Evolutionary conservation across 2,113 vertebrate genomes (phyloP).

Genomic region (Megalops atlanticus): DNA sequence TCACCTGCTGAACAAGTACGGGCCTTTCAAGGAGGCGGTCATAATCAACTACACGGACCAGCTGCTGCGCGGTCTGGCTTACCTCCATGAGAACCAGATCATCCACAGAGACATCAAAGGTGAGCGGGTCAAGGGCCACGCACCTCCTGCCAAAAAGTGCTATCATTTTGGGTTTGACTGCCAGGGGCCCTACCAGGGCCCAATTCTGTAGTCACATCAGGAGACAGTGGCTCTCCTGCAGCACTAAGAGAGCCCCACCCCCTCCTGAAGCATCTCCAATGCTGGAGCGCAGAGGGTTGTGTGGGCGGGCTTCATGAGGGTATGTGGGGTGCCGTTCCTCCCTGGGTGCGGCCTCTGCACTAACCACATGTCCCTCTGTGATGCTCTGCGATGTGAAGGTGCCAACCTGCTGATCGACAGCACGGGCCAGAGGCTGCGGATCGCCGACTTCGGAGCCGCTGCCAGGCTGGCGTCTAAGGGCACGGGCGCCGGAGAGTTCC

Average conservation of each 20-base stretch:
- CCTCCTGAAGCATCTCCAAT: not conserved
- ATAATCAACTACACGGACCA: conserved; percentile 86
- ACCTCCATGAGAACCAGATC: conserved; percentile 88
- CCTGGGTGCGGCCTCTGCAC: conserved; percentile 10
- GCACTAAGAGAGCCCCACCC: not conserved
- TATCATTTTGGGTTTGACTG: no score
- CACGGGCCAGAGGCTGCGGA: conserved; percentile 85
- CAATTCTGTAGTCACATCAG: no score
- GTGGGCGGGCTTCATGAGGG: not conserved
- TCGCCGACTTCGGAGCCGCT: conserved; percentile 87
- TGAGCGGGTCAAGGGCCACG: conserved; percentile 50
- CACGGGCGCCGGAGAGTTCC: conserved; percentile 88
- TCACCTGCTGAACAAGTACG: conserved; percentile 87
- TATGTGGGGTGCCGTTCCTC: not conserved
- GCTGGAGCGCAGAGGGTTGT: not conserved
- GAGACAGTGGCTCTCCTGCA: not conserved
- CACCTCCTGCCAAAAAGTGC: no score
- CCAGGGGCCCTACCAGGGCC: no score
- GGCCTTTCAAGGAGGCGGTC: conserved; percentile 85
- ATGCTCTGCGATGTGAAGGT: conserved; percentile 67
- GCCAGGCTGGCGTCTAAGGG: conserved; percentile 87
- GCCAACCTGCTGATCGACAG: conserved; percentile 90
- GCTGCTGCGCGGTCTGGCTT: conserved; percentile 82
- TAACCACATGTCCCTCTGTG: conserved; percentile 2
- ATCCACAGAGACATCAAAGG: conserved; percentile 91